Conservation (phyloP, 2,888 invertebrate species). For the Clitarchus hookeri region DNA sequence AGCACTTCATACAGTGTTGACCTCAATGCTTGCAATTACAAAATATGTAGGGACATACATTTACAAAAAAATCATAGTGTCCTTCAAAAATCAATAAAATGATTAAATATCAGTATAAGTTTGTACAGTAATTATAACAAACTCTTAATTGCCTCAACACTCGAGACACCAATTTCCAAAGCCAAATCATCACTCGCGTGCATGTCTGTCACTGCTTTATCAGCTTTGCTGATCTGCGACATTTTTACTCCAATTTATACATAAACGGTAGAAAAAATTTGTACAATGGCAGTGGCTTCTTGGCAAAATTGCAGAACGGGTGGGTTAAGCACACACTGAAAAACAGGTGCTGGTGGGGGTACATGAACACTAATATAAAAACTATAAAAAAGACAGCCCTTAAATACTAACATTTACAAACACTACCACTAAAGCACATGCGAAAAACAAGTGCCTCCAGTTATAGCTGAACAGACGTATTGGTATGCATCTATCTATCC, state of each 20-base stretch:
- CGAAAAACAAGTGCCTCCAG: neutral
- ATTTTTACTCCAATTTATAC: neutral
- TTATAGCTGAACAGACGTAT: neutral
- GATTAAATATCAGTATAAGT: too few relatives aligned
- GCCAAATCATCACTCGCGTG: too few relatives aligned
- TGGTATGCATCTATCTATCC: neutral
- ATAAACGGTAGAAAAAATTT: neutral
- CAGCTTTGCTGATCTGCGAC: too few relatives aligned
- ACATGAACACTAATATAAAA: neutral
- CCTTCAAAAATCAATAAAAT: too few relatives aligned
- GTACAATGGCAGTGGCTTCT: neutral
- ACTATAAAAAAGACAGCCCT: neutral
- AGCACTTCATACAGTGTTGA: too few relatives aligned
- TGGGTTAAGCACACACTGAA: neutral
- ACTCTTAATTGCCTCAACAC: too few relatives aligned
- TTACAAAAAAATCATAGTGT: too few relatives aligned
- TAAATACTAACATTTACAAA: neutral
- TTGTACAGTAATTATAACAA: too few relatives aligned
- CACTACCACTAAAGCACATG: neutral
- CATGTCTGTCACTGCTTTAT: too few relatives aligned
- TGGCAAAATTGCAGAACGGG: neutral
- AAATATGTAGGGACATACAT: too few relatives aligned
- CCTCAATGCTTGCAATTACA: too few relatives aligned
- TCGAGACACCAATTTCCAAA: too few relatives aligned
- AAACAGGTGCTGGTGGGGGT: neutral